Evolutionary conservation across 1,140 invertebrate genomes (phyloP).

Genomic region (Panonychus citri): DNA sequence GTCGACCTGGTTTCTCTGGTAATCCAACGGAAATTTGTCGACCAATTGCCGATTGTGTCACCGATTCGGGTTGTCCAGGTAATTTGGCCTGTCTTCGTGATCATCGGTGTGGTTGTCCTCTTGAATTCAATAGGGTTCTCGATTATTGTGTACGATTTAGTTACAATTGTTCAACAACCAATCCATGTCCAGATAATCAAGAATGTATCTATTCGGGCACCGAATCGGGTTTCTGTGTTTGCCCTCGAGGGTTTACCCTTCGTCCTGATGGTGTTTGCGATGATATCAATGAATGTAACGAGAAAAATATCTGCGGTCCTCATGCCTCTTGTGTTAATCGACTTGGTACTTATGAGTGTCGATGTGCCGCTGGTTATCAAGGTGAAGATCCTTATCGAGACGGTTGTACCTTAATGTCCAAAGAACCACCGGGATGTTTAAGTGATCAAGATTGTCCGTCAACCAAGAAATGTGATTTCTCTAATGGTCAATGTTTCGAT

Average conservation of each 20-base stretch:
- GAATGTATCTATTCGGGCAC: conserved; percentile 45
- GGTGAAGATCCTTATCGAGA: conserved; percentile 61
- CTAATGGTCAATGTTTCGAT: conserved; percentile 8
- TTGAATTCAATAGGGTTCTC: conserved; percentile 16
- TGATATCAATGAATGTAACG: conserved; percentile 21
- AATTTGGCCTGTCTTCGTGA: conserved; percentile 17
- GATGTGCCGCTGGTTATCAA: conserved; percentile 43
- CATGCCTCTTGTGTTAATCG: conserved; percentile 46
- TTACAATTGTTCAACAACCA: conserved; percentile 16
- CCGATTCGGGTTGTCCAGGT: conserved; percentile 16
- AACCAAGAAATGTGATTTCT: conserved; percentile 54
- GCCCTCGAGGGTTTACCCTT: conserved; percentile 55
- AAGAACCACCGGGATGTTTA: conserved; percentile 25
- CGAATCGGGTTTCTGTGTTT: conserved; percentile 39
- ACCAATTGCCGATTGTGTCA: conserved; percentile 9
- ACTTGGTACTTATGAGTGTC: conserved; percentile 37
- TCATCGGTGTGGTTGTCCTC: conserved; percentile 16
- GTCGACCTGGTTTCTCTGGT: conserved; percentile 49
- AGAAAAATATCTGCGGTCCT: conserved; percentile 36
- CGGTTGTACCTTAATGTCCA: conserved; percentile 33
- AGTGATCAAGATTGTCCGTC: conserved; percentile 40
- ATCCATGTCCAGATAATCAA: conserved; percentile 46
- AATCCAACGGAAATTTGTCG: conserved; percentile 24
- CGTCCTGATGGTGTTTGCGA: conserved; percentile 46
- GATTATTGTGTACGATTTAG: conserved; percentile 33